A percentile compares a stretch with the other conserved stretches of the same genome.
Evolutionary conservation across 2,113 vertebrate genomes (phyloP).

Genomic region (Bubo blakistoni): DNA sequence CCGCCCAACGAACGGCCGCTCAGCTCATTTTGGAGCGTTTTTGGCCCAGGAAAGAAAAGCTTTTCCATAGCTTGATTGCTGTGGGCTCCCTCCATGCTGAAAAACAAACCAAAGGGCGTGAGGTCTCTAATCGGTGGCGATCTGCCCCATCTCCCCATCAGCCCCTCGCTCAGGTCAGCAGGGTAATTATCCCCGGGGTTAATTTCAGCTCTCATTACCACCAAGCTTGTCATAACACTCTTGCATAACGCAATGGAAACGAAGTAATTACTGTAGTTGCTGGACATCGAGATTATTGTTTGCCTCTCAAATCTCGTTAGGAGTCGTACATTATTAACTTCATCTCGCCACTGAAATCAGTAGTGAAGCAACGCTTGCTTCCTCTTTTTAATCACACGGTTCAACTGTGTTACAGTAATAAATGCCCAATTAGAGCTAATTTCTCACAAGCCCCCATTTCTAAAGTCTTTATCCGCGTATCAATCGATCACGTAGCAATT

Average conservation of each 20-base stretch:
- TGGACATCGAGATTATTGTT: background rate
- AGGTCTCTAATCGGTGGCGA: accelerated
- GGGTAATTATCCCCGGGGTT: background rate
- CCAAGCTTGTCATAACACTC: background rate
- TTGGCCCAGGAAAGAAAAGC: background rate
- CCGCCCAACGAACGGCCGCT: accelerated
- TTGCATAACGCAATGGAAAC: background rate
- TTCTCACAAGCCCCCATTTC: background rate
- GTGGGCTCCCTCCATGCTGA: background rate
- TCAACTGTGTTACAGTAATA: background rate
- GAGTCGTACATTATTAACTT: background rate
- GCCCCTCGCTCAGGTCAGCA: accelerated
- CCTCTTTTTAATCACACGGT: background rate
- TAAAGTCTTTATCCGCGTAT: accelerated
- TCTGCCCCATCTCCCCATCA: background rate
- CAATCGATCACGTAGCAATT: accelerated
- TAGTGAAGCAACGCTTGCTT: accelerated
- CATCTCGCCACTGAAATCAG: background rate
- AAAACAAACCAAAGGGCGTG: too few species aligned
- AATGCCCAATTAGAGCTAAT: background rate
- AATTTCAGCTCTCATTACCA: background rate
- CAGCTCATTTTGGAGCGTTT: background rate
- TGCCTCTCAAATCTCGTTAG: background rate
- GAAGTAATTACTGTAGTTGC: background rate
- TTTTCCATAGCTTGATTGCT: background rate